Conservation (phyloP, 2,113 vertebrate genomes). For the Chauna torquata region DNA sequence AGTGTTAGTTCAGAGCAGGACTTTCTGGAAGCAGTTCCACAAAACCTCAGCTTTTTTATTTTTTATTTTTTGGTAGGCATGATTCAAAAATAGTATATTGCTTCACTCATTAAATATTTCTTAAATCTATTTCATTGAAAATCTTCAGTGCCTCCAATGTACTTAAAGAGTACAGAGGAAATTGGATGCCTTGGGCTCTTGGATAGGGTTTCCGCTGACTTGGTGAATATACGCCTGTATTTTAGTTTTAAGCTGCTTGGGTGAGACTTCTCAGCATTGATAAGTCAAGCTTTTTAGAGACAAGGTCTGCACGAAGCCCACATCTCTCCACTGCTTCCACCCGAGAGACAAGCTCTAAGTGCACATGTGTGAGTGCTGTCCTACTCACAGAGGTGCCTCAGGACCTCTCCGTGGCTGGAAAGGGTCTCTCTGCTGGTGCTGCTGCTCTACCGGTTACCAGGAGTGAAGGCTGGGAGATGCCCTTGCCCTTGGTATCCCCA, state of each 20-base stretch:
- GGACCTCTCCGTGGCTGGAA: background rate
- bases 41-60: background rate
- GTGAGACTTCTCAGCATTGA: background rate
- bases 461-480: rapidly evolving
- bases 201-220: background rate
- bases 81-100: background rate
- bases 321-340: background rate
- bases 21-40: background rate
- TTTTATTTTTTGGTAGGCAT: background rate
- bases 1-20: background rate
- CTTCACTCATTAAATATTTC: background rate
- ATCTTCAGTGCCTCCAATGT: background rate
- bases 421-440: background rate
- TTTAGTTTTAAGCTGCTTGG: background rate
- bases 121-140: background rate
- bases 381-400: rapidly evolving
- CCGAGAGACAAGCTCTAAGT: background rate
- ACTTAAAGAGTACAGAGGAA: background rate
- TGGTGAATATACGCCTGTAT: background rate
- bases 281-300: background rate
- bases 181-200: background rate
- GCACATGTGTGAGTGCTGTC: rapidly evolving
- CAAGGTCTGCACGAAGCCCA: background rate
- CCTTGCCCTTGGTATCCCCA: background rate
- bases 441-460: background rate